Base-by-base conservation (phyloP, 2,797 vertebrate genomes). In the Ctenopoma kingsleyae region DNA sequence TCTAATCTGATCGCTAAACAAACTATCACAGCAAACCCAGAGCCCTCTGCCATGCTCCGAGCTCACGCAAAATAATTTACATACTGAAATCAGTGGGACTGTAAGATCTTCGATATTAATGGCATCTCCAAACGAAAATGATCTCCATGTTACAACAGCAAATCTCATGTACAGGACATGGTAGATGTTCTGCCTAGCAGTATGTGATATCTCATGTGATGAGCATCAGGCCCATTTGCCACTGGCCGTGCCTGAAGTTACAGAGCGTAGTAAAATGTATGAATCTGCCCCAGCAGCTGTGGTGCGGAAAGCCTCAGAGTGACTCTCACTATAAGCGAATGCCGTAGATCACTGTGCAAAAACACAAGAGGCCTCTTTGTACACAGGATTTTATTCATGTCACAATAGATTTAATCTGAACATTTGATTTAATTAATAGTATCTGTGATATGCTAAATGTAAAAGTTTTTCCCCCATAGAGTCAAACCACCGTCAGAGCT, bases 191-290 rank as follows among this genome's bases (percentile, higher is more conserved):
- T 83, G 87, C 85, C 83, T 67, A 83, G 84, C 78, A 87, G 82
- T 87, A 90, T 91, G 89, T 90, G 90, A 91, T 89, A 78, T 71
- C 87, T 87, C 89, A 90, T 92, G 88, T 84, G 90, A 90, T 85
- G 87, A 89, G 84, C 84, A 70, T 83, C 84, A 84, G 82, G 69
- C 78, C 60, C 66, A 74, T 77, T 83, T 73, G 82, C 88, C 70
- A 67, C 71, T 82, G 84, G 85, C 52, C 17, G 61, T 76, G 85
- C 81, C 81, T 82, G 71, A 71, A 86, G 82, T 50, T 78, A 80
- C 61, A 32, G 48, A 84, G 74, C 76, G 66, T 68, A 66, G 80
- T 68, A 72, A 85, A 84, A 85, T 20, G 63, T 71, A 84, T 88
- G 70, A 75, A 86, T 82, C 57, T 82, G 48, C 23, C 56, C 77